Evolutionary conservation across 2,113 vertebrate species (phyloP), one percentile per base, ranked within the genome.

Genomic region (Scartelaos histophorus): DNA sequence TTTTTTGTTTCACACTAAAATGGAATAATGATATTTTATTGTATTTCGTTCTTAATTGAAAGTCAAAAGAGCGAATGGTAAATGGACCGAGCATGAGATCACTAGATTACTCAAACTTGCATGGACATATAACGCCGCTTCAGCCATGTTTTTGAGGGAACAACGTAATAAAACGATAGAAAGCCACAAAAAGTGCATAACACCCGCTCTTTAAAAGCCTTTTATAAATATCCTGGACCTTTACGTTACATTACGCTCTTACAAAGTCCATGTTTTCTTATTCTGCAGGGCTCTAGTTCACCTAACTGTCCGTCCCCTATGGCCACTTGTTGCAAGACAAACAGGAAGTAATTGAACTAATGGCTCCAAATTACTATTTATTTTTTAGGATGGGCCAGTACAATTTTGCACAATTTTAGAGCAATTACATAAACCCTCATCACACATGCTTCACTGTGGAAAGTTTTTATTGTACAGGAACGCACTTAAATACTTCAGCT

Each of bases 271-370:
- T 58, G 5, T 61, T 34, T 34, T 13, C 25, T 17, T 61, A 3
- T 61, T 61, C 24, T 17, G 15, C 7, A 34, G 58, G 17, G 15
- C 24, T 61, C 15, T 9, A 25, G 0, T 19, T 35, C 10, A 64
- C 29, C 16, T 35, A 2, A 19, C 29, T 19, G 29, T 35, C 1
- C 3, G 25, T 38, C 29, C 34, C 29, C 7, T 64, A 6, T 64
- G 29, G 29, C 17, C 34, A 64, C 13, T 61, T 34, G 22, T 58
- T 13, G 22, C 4, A 61, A 61, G 34, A 64, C 61, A 35, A 64
- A 64, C 61, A 64, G 61, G 61, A 64, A 64, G 61, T 64, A 64
- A 64, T 64, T 64, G 58, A 62, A 34, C 13, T 62, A 62, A 62
- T 62, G 34, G 34, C 61, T 64, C 9, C 7, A 38, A 61, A 61